phyloP scores from a whole-genome alignment of 2,888 invertebrate species.

The Bombylius discolor region DNA sequence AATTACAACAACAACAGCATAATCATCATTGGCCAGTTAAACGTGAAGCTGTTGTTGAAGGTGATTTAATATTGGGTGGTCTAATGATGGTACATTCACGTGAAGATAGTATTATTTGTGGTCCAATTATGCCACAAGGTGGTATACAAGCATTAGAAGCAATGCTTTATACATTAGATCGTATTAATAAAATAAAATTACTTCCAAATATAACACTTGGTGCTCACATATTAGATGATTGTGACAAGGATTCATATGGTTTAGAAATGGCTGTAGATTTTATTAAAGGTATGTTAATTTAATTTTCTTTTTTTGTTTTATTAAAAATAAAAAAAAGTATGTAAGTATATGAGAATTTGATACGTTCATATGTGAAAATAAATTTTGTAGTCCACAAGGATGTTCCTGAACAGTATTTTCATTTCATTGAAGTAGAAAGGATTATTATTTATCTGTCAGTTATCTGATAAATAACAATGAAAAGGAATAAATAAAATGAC shows the following conservation, averaged over 20 bases:
- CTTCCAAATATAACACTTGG: conserved; percentile 64
- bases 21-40: conserved; percentile 56
- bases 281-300: conserved; percentile 60
- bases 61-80: conserved; percentile 71
- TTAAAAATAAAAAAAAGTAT: too few relatives aligned
- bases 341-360: too few relatives aligned
- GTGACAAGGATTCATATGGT: conserved; percentile 84
- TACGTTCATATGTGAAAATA: too few relatives aligned
- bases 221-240: conserved; percentile 79
- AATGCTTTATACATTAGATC: conserved; percentile 77
- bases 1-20: background rate
- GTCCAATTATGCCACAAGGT: conserved; percentile 82
- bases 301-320: background rate
- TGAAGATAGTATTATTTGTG: conserved; percentile 66
- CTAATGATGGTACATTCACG: conserved; percentile 88
- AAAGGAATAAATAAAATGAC: too few relatives aligned
- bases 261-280: conserved; percentile 87
- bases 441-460: too few relatives aligned
- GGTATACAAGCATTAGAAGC: conserved; percentile 74
- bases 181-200: conserved; percentile 46
- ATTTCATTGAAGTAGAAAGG: too few relatives aligned
- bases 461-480: too few relatives aligned
- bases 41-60: conserved; percentile 66
- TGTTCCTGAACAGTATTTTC: too few relatives aligned
- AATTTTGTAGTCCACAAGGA: too few relatives aligned